Evolutionary conservation across 2,797 vertebrate species (phyloP), one percentile per base, ranked within the genome.

Genomic region (Sebastes oblongus): DNA sequence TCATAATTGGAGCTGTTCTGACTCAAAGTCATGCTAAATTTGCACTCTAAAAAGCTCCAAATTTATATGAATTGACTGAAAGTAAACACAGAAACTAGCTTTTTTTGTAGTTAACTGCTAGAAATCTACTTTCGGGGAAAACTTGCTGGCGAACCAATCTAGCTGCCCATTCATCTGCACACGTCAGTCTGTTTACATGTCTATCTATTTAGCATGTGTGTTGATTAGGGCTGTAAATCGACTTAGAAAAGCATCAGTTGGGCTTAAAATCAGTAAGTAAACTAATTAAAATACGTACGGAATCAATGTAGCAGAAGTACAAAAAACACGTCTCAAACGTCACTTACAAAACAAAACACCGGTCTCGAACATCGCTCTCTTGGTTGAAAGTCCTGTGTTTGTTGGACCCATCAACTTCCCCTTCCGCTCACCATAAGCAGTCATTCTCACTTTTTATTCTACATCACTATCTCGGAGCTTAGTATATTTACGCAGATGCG

Each of bases 381-480:
- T 0, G n/a, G n/a, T 54, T 54, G 52, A 54, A 54, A 22, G 52
- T 50, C 18, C 46, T 20, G 4, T 54, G 52, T 54, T 54, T 54
- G 52, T 22, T 22, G 0, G 52, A 54, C 20, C 52, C 52, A 54
- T 54, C n/a, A n/a, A 22, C 52, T 11, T 54, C 9, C n/a, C 50
- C 50, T 52, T 0, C 8, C 20, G n/a, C 52, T 22, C 20, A 11
- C 52, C n/a, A 54, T 11, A 54, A 22, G n/a, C 52, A 54, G 52
- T n/a, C 18, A 1, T 54, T 54, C 50, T n/a, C 20, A 54, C 52
- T 39, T 54, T 54, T 54, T 54, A 54, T 11, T n/a, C n/a, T 54
- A 54, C 4, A 0, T 54, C n/a, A 54, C 52, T 10, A 54, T 9
- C n/a, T 22, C 2, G 10, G 52, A 54, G 20, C n/a, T 0, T n/a